phyloP scores from a whole-genome alignment of 1,140 invertebrate species.

The Cecropterus lyciades region DNA sequence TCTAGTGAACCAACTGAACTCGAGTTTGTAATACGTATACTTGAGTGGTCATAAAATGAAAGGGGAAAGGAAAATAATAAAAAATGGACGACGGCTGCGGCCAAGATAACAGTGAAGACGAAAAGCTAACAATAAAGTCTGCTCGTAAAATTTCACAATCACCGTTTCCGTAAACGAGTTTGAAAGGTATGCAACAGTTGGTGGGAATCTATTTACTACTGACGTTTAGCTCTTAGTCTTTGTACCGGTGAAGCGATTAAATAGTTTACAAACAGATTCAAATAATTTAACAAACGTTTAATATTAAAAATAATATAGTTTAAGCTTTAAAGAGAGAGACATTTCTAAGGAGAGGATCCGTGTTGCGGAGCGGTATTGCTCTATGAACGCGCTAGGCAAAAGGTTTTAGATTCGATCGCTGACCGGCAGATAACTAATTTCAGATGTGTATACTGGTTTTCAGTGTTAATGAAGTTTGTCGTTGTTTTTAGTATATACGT shows the following conservation, averaged over 20 bases:
- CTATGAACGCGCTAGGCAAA: too few species aligned
- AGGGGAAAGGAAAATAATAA: slow-evolving; percentile 5
- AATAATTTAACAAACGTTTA: too few species aligned
- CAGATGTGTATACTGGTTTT: too few species aligned
- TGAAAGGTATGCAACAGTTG: slow-evolving; percentile 22
- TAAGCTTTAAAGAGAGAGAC: too few species aligned
- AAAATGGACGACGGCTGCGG: slow-evolving; percentile 24
- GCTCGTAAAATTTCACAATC: slow-evolving; percentile 19
- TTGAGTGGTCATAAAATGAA: slow-evolving; percentile 16
- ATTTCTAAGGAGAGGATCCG: too few species aligned
- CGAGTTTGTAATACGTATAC: neutral
- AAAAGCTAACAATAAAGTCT: slow-evolving; percentile 15
- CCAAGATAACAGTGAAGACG: slow-evolving; percentile 19
- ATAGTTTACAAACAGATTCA: neutral
- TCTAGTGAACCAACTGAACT: neutral
- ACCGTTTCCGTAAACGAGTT: slow-evolving; percentile 21
- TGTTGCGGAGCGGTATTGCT: too few species aligned
- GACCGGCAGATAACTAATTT: too few species aligned
- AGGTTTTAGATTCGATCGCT: too few species aligned
- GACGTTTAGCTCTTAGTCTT: neutral
- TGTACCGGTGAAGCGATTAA: neutral
- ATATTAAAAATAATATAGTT: too few species aligned
- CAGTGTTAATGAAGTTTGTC: too few species aligned
- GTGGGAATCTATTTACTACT: neutral
- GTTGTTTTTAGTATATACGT: too few species aligned